Base-by-base conservation (phyloP, 2,797 vertebrate genomes). In the Pseudocheirus occidentalis region DNA sequence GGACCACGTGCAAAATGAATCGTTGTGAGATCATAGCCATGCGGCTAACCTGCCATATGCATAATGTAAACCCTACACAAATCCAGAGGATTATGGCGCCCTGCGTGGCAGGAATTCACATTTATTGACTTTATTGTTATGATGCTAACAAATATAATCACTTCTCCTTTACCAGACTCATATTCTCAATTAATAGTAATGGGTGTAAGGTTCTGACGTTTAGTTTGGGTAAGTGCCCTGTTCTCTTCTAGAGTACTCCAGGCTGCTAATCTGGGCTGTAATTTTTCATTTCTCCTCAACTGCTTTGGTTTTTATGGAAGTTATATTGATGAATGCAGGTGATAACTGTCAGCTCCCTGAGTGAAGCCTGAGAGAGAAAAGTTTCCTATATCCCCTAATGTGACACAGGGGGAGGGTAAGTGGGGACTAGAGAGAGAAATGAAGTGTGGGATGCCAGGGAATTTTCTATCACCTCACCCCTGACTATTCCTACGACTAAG, bases 301-400 rank as follows among this genome's bases (percentile, higher is more conserved):
- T 24, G 62, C 89, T 92, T 95, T 11, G 9, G 50, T 96, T 93
- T 97, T 96, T 91, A 94, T 55, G 95, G 93, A 95, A 56, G 0
- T 95, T 96, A 92, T 56, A 0, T 95, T 96, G 97, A 55, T 93
- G 95, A 55, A 66, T 62, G 91, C 3, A 95, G 95, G 94, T 91
- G 91, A 27, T 11, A 92, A 40, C 92, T 6, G 92, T 14, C 92
- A 95, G 89, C 28, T 56, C 92, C 12, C 55, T 28, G 91, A 52
- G 90, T 0, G 11, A 87, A 6, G 29, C 94, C 53, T 90, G 95
- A 94, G 21, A 6, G n/a, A 10, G 92, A 95, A 92, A 9, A 93
- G 97, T 18, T 40, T 55, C 92, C 87, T 93, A 50, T 55, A 53
- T 57, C 46, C 28, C 81, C 93, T 93, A 4, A 0, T 34, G 29